phyloP scores from a whole-genome alignment of 2,888 invertebrate species.

The Nematopogon swammerdamellus region DNA sequence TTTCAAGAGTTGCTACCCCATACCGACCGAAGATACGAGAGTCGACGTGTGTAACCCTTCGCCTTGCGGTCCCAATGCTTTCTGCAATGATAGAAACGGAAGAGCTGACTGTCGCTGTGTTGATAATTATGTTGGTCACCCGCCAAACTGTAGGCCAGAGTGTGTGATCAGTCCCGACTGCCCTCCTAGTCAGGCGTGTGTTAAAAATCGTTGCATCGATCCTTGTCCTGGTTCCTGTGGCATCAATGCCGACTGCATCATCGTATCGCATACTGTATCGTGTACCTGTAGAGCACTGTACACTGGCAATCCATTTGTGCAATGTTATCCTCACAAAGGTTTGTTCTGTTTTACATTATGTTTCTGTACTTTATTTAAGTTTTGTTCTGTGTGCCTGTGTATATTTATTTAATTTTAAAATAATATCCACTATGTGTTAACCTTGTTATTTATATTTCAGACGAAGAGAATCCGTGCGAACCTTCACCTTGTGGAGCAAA shows the following conservation, averaged over 20 bases:
- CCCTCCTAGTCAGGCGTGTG: constrained; percentile 71
- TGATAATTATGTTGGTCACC: constrained; percentile 72
- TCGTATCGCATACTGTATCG: constrained; percentile 76
- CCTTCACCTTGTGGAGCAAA: constrained; percentile 87
- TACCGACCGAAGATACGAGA: constrained; percentile 24
- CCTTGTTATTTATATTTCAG: constrained; percentile 14
- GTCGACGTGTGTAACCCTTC: constrained; percentile 67
- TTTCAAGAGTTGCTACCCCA: constrained; percentile 66
- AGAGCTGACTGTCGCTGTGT: constrained; percentile 73
- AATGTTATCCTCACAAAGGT: constrained; percentile 64
- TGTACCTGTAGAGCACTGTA: constrained; percentile 75
- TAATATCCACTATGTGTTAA: not conserved
- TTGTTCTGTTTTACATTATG: too few relatives aligned
- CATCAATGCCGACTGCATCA: constrained; percentile 72
- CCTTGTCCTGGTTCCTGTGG: constrained; percentile 84
- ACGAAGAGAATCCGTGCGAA: constrained; percentile 70
- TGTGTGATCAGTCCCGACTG: constrained; percentile 82
- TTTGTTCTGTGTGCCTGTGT: too few relatives aligned
- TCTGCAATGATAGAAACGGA: constrained; percentile 64
- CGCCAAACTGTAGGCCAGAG: constrained; percentile 80
- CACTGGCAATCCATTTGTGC: constrained; percentile 80
- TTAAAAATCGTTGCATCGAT: constrained; percentile 76
- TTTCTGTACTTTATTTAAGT: too few relatives aligned
- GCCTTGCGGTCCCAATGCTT: constrained; percentile 80
- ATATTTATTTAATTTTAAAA: constrained; percentile 1